phyloP scores from a whole-genome alignment of 2,113 vertebrate species.

The Nycticryphes semicollaris region DNA sequence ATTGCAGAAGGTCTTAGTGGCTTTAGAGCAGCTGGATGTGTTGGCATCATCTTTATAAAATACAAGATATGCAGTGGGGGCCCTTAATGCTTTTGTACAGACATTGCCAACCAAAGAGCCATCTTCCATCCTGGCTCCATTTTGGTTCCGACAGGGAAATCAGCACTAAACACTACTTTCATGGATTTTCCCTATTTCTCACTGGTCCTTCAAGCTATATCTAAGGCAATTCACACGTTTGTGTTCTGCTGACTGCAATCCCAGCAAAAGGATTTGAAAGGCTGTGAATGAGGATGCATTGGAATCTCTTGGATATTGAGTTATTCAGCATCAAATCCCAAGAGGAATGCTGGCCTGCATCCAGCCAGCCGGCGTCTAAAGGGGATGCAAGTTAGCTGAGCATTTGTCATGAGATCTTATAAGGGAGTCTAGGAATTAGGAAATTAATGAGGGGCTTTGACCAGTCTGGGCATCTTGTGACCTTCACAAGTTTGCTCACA shows the following conservation, averaged over 20 bases:
- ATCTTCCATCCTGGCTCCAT: not conserved
- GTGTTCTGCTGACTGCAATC: not conserved
- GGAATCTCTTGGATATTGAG: not conserved
- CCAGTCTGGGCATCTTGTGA: not conserved
- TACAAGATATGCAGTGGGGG: not conserved
- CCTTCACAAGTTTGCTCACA: not conserved
- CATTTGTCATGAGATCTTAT: not conserved
- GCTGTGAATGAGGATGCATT: not conserved
- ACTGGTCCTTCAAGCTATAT: not conserved
- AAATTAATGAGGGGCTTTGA: not conserved
- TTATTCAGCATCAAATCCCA: slow-evolving; percentile 20
- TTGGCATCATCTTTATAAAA: not conserved
- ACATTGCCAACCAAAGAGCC: not conserved
- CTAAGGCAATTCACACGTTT: not conserved
- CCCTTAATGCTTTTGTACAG: not conserved
- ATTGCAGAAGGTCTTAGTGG: not conserved
- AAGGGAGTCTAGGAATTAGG: not conserved
- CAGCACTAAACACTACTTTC: not conserved
- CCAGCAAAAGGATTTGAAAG: not conserved
- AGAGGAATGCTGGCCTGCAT: slow-evolving; percentile 6
- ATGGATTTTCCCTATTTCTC: not conserved
- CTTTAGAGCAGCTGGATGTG: not conserved
- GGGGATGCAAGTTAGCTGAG: not conserved
- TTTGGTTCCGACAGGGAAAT: not conserved
- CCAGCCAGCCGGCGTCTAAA: not conserved